Conservation (phyloP, 2,888 invertebrate genomes). For the Xestia rhomboidea region DNA sequence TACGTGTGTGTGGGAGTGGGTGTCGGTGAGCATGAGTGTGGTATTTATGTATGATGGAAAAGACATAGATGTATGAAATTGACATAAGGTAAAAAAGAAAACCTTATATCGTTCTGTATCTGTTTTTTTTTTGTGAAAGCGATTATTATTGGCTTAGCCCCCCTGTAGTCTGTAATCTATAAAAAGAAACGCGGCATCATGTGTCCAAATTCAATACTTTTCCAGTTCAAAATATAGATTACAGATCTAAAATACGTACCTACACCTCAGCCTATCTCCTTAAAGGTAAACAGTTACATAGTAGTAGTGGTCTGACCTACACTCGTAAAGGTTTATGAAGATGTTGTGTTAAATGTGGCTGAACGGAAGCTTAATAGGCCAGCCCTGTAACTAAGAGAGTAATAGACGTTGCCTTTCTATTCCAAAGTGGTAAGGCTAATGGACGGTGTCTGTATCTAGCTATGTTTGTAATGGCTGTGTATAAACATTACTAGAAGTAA, state of each 20-base stretch:
- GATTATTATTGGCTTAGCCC: too few species aligned
- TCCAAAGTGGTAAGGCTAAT: conserved; percentile 35
- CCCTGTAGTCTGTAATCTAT: too few species aligned
- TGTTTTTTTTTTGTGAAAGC: too few species aligned
- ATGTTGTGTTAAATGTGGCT: conserved; percentile 56
- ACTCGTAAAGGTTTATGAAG: conserved; percentile 47
- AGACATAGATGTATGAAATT: background rate
- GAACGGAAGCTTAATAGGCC: conserved; percentile 41
- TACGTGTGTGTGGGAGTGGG: too few species aligned
- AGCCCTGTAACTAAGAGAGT: conserved; percentile 30
- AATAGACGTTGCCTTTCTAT: conserved; percentile 46
- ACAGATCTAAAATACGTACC: background rate
- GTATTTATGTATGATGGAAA: background rate
- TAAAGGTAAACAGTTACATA: background rate
- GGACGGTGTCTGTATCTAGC: conserved; percentile 29
- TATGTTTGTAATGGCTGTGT: background rate
- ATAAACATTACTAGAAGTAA: background rate
- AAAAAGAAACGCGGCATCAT: background rate
- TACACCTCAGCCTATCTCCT: background rate
- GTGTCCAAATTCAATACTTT: background rate
- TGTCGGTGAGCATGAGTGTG: too few species aligned
- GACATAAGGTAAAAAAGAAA: background rate
- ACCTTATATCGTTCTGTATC: background rate
- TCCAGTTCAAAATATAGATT: background rate
- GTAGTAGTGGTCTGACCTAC: conserved; percentile 18